Evolutionary conservation across 1,140 invertebrate genomes (phyloP).

Genomic region (Eulimnadia texana): DNA sequence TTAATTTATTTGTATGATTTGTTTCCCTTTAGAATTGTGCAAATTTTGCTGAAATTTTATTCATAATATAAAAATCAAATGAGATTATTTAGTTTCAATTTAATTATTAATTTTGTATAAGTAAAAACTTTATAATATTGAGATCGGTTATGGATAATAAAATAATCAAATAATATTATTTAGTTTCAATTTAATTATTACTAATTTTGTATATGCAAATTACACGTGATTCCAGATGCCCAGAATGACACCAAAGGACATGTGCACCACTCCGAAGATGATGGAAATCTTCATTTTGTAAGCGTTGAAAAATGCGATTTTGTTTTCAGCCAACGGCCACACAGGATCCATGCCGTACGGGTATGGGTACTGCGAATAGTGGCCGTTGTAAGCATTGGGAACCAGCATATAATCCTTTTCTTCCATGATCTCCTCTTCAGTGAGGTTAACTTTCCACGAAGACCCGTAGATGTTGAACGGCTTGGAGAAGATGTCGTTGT

Average conservation of each 20-base stretch:
- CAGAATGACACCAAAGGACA: slow-evolving; percentile 76
- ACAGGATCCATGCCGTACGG: slow-evolving; percentile 75
- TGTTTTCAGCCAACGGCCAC: slow-evolving; percentile 56
- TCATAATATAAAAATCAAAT: neutral
- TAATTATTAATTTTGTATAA: too few species aligned
- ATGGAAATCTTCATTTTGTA: slow-evolving; percentile 97
- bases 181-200: neutral
- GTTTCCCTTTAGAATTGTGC: too few species aligned
- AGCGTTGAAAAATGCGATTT: slow-evolving; percentile 89
- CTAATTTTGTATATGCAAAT: neutral
- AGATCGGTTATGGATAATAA: neutral
- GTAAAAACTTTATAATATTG: neutral
- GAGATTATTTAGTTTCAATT: too few species aligned
- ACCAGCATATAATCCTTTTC: slow-evolving; percentile 44
- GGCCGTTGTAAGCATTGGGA: slow-evolving; percentile 38
- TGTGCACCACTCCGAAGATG: slow-evolving; percentile 77
- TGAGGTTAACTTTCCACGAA: slow-evolving; percentile 53
- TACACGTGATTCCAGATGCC: slow-evolving; percentile 29
- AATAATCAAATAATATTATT: neutral
- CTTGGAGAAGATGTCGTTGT: slow-evolving; percentile 96
- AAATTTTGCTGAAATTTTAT: too few species aligned
- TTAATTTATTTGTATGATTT: too few species aligned
- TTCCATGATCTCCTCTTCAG: slow-evolving; percentile 30
- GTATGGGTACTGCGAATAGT: slow-evolving; percentile 51
- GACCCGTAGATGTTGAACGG: slow-evolving; percentile 88